phyloP scores from a whole-genome alignment of 2,113 vertebrate species.

The Lycocorax pyrrhopterus region DNA sequence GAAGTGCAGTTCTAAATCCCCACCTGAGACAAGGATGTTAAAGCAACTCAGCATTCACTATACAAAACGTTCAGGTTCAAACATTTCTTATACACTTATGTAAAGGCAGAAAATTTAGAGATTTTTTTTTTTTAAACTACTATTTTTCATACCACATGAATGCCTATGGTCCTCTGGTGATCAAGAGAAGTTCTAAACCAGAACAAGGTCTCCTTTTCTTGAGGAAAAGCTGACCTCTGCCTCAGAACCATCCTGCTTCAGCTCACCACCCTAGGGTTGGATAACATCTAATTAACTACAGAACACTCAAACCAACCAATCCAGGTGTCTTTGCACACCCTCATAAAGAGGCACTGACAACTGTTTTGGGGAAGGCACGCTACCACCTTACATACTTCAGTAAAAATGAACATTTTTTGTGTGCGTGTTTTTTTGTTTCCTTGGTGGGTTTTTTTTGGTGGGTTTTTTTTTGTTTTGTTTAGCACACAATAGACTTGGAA shows the following conservation, averaged over 20 bases:
- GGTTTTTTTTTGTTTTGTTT: neutral
- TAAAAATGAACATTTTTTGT: neutral
- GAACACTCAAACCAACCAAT: neutral
- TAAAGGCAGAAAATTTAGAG: neutral
- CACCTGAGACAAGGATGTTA: neutral
- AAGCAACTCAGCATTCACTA: neutral
- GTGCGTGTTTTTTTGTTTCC: too few species aligned
- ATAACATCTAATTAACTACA: neutral
- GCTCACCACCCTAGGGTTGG: fast-evolving
- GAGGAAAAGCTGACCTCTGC: neutral
- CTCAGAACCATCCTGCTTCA: neutral
- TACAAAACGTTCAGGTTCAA: neutral
- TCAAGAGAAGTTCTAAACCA: neutral
- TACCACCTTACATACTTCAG: fast-evolving
- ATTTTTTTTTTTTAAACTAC: neutral
- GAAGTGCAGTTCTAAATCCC: neutral
- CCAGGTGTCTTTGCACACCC: neutral
- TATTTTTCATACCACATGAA: neutral
- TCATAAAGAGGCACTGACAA: neutral
- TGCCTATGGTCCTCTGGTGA: neutral
- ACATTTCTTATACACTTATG: neutral
- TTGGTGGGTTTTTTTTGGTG: too few species aligned
- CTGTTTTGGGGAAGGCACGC: neutral
- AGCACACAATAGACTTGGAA: neutral
- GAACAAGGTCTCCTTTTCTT: neutral